Evolutionary conservation across 1,140 invertebrate genomes (phyloP).

Genomic region (Diorhabda sublineata): DNA sequence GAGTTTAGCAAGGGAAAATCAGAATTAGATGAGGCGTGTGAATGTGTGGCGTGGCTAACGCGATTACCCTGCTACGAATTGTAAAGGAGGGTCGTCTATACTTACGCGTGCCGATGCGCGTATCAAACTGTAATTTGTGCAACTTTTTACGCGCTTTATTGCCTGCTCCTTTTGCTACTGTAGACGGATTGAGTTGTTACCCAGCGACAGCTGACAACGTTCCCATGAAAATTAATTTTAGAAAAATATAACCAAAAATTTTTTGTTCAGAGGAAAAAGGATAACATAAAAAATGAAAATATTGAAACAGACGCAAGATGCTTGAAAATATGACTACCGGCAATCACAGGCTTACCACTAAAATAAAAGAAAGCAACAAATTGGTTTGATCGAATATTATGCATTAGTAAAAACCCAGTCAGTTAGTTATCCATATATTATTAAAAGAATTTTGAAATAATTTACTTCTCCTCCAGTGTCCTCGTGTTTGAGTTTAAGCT

Average conservation of each 20-base stretch:
- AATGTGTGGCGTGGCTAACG: neutral
- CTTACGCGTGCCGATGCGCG: constrained; percentile 7
- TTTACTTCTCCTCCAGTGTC: too few relatives aligned
- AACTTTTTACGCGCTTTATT: neutral
- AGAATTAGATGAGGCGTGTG: constrained; percentile 9
- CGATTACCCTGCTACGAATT: constrained; percentile 7
- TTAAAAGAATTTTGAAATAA: too few relatives aligned
- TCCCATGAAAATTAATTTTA: constrained; percentile 12
- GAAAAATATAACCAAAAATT: neutral
- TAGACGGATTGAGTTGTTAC: constrained; percentile 7
- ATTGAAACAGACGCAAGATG: neutral
- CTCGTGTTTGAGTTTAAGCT: too few relatives aligned
- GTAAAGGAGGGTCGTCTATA: neutral
- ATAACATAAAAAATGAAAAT: neutral
- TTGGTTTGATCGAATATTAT: too few relatives aligned
- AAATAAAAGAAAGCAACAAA: too few relatives aligned
- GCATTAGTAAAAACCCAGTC: too few relatives aligned
- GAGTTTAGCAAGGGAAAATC: constrained; percentile 7
- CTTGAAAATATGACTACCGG: too few relatives aligned
- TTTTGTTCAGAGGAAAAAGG: neutral
- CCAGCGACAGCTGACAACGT: neutral
- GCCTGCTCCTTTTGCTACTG: neutral
- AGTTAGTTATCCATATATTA: too few relatives aligned
- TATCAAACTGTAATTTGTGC: neutral
- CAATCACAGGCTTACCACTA: too few relatives aligned